These are phyloP conservation scores for Pemphredon lugubris DNA, from an alignment of 2,888 invertebrate genomes.

Conservation along the genomic window DNA sequence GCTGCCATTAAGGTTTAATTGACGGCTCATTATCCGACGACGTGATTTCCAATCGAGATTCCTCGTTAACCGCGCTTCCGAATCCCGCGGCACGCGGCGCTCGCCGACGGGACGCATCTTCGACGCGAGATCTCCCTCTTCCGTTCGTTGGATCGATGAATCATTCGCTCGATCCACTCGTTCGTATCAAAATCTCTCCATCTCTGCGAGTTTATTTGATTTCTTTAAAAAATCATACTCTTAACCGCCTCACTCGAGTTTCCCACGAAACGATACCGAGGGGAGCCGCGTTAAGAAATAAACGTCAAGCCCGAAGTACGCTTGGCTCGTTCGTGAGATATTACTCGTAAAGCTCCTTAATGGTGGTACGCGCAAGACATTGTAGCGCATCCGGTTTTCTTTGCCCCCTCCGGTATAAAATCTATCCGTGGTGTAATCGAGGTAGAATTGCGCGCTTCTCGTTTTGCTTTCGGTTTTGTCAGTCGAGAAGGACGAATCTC, in stretches of 20 bases:
- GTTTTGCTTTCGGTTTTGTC: too few species aligned
- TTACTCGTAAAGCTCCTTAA: conserved; percentile 44
- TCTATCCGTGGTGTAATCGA: not conserved
- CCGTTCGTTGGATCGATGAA: too few species aligned
- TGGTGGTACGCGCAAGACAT: conserved; percentile 22
- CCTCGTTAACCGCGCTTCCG: conserved; percentile 20
- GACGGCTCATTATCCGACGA: conserved; percentile 31
- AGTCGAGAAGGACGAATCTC: too few species aligned
- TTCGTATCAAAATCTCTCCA: too few species aligned
- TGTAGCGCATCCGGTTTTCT: not conserved
- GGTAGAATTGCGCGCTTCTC: too few species aligned
- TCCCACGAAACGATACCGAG: conserved; percentile 18
- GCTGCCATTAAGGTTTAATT: conserved; percentile 50
- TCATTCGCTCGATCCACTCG: too few species aligned
- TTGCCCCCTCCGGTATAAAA: not conserved
- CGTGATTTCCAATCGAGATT: conserved; percentile 47
- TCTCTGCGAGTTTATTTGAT: too few species aligned
- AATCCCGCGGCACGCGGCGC: too few species aligned
- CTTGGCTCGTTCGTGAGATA: conserved; percentile 38
- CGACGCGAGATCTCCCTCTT: too few species aligned
- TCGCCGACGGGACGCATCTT: too few species aligned
- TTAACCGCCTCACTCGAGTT: conserved; percentile 19
- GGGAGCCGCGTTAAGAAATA: conserved; percentile 39
- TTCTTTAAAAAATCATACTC: too few species aligned
- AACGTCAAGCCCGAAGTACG: conserved; percentile 33